phyloP scores from a whole-genome alignment of 2,888 invertebrate genomes.

The Silvanus unidentatus region DNA sequence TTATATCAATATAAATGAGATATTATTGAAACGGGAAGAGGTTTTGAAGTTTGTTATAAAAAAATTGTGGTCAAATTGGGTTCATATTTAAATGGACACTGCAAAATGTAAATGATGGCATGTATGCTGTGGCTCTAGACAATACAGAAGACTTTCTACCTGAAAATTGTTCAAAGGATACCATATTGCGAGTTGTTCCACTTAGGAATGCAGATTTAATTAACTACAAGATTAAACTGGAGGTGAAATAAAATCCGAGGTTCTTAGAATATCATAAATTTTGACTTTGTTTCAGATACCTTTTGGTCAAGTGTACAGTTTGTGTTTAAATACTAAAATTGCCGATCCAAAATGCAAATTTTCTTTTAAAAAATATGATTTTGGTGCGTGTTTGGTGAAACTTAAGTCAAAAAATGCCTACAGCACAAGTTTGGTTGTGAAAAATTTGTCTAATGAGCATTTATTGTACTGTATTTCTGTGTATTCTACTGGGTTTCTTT shows the following conservation, averaged over 20 bases:
- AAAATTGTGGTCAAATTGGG: conserved; percentile 22
- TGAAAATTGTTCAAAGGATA: conserved; percentile 6
- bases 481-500: no score
- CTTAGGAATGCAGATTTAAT: conserved; percentile 13
- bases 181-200: conserved; percentile 14
- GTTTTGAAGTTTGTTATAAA: conserved; percentile 14
- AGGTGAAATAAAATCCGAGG: conserved; percentile 12
- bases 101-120: conserved; percentile 15
- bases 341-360: conserved; percentile 55
- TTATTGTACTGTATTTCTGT: no score
- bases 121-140: conserved; percentile 15
- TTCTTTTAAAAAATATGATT: conserved; percentile 58
- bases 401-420: conserved; percentile 47
- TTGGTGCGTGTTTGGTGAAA: conserved; percentile 61
- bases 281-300: conserved; percentile 50
- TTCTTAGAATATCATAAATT: not conserved
- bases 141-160: conserved; percentile 21
- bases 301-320: conserved; percentile 59
- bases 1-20: conserved; percentile 42
- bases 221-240: conserved; percentile 20
- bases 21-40: conserved; percentile 24
- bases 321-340: conserved; percentile 55
- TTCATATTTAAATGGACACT: conserved; percentile 22
- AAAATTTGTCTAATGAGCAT: conserved; percentile 21
- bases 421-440: conserved; percentile 39